A percentile compares a stretch with the other conserved stretches of the same genome.
Evolutionary conservation across 2,888 invertebrate genomes (phyloP).

Genomic region (Galerucella calmariensis): DNA sequence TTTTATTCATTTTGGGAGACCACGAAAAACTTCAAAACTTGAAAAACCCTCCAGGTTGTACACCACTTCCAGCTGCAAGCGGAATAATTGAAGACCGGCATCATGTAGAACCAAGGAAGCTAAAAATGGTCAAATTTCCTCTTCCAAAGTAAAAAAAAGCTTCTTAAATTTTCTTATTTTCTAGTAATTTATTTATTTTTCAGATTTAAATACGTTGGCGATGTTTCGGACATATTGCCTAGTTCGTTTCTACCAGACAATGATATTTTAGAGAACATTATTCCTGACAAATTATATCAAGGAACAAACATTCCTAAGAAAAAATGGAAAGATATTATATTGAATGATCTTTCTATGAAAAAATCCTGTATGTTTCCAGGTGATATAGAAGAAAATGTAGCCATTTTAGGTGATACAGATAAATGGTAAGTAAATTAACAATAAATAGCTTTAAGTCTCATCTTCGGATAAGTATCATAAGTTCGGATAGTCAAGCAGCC

Average conservation of each 20-base stretch:
- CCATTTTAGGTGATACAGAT: constrained; percentile 83
- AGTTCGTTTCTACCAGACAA: constrained; percentile 64
- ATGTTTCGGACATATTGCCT: constrained; percentile 34
- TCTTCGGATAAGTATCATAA: no score
- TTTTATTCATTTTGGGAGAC: constrained; percentile 79
- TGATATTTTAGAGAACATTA: constrained; percentile 74
- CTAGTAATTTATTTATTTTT: constrained; percentile 17
- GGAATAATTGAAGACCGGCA: constrained; percentile 5
- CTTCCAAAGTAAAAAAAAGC: constrained; percentile 37
- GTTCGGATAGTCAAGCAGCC: no score
- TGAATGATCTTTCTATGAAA: constrained; percentile 69
- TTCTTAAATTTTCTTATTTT: constrained; percentile 9
- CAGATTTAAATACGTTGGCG: constrained; percentile 38
- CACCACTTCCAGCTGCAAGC: neutral
- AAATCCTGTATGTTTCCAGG: constrained; percentile 62
- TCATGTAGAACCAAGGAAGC: constrained; percentile 9
- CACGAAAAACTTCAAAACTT: constrained; percentile 75
- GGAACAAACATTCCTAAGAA: constrained; percentile 70
- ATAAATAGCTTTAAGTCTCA: no score
- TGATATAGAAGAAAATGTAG: constrained; percentile 78
- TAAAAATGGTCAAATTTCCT: constrained; percentile 39
- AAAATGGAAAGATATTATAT: constrained; percentile 70
- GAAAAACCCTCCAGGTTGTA: constrained; percentile 61
- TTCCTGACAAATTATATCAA: constrained; percentile 82
- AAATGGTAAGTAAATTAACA: constrained; percentile 74